phyloP scores from a whole-genome alignment of 2,797 vertebrate species.

The Lutjanus argentimaculatus region DNA sequence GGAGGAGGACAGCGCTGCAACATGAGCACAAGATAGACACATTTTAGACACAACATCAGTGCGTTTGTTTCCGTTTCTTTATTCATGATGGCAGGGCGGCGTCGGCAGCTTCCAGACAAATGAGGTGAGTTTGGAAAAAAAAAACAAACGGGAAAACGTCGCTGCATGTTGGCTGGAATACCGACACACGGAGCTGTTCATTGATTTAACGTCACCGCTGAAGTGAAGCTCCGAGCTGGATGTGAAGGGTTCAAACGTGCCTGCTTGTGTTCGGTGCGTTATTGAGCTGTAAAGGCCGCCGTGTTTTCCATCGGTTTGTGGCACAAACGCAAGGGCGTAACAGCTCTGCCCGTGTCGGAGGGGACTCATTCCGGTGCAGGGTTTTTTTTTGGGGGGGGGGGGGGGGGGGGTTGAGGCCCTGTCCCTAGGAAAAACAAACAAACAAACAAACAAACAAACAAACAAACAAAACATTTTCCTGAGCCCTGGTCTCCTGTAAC shows the following conservation, averaged over 20 bases:
- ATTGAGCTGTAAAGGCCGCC: neutral
- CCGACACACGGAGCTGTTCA: slow-evolving; percentile 34
- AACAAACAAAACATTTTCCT: neutral
- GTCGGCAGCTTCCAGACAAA: slow-evolving; percentile 25
- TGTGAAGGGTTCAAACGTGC: too few species aligned
- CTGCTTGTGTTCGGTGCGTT: too few species aligned
- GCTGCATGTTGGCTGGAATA: slow-evolving; percentile 25
- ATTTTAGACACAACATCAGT: too few species aligned
- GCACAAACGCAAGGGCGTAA: slow-evolving; percentile 53
- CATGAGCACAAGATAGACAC: slow-evolving; percentile 23
- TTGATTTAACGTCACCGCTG: slow-evolving; percentile 35
- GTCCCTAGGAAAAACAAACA: slow-evolving; percentile 11
- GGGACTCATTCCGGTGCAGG: slow-evolving; percentile 20
- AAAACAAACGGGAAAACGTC: neutral
- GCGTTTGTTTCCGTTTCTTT: neutral
- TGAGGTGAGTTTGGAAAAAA: slow-evolving; percentile 68
- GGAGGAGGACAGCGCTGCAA: slow-evolving; percentile 47
- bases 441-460: too few species aligned
- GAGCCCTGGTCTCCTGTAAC: neutral
- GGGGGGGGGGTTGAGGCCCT: slow-evolving; percentile 34
- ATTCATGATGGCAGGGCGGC: slow-evolving; percentile 2
- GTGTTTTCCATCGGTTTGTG: neutral
- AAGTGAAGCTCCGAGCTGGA: neutral
- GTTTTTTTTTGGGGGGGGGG: slow-evolving; percentile 5
- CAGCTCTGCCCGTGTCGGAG: slow-evolving; percentile 19